Base-by-base conservation (phyloP, 2,888 invertebrate genomes). In the Byasa hedistus region DNA sequence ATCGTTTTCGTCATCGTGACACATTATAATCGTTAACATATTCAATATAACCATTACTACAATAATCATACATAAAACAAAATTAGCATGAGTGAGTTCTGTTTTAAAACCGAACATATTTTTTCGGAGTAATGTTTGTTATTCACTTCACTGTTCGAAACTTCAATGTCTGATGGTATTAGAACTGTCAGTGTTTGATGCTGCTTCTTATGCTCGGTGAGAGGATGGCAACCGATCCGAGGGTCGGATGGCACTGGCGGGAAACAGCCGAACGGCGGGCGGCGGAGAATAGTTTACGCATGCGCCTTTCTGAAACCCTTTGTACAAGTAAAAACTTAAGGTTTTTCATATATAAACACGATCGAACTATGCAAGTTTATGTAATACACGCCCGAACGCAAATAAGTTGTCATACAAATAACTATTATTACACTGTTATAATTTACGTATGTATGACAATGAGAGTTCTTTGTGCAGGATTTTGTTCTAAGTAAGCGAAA, bases 1-100 rank as follows among this genome's bases (percentile, higher is more conserved):
- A 69, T 87, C 84, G 65, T 81, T 78, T 70, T 89, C 87, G 68
- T 76, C 78, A 73, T 90, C 90, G 72, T 89, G 90, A 77, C 90
- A 90, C 85, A 83, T 80, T 75, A 88, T 84, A 71, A 84, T 73
- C 57, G 81, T 75, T 71, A 84, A 77, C 79, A 86, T 79, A 79
- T 78, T 80, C 73, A 75, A 81, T 71, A 80, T 75, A 72, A 83
- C 69, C 65, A 75, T 75, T 71, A 84, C 70, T 69, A 75, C 77
- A 69, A 78, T 79, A 73, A 79, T 75, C 69, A 77, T 70, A 64
- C 70, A 21, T 57, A 58, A 57, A 22, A 57, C 22, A 19, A 23
- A n/a, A 51, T 48, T 51, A 72, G 74, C 73, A 75, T 69, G 68
- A 67, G 73, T 75, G 27, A 61, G 66, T 77, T 79, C 77, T 69